These are phyloP conservation scores for Drosophila pullipes DNA, from an alignment of 2,888 invertebrate species.

Conservation along the genomic window DNA sequence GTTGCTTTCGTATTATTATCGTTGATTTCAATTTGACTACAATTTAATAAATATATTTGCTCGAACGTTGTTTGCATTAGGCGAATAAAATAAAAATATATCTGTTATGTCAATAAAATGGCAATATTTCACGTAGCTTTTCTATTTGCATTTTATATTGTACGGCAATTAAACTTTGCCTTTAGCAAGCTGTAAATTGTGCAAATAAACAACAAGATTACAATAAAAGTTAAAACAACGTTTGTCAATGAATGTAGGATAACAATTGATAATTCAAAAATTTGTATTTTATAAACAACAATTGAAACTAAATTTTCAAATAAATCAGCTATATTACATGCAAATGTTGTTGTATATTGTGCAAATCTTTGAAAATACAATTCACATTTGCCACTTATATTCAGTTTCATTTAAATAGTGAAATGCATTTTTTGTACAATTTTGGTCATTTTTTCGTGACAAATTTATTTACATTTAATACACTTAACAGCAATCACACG, in stretches of 20 bases:
- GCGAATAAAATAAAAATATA: not conserved
- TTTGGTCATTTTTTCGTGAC: not conserved
- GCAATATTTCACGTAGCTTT: slow-evolving; percentile 8
- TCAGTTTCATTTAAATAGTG: not conserved
- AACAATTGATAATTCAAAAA: not conserved
- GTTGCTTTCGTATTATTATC: slow-evolving; percentile 5
- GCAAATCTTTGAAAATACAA: not conserved
- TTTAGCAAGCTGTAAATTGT: not conserved
- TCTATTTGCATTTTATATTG: slow-evolving; percentile 9
- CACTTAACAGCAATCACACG: not conserved
- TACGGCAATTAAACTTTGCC: slow-evolving; percentile 14
- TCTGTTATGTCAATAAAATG: slow-evolving; percentile 14
- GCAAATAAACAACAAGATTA: not conserved
- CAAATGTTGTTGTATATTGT: not conserved
- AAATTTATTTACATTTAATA: not conserved
- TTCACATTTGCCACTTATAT: not conserved
- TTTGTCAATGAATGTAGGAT: not conserved
- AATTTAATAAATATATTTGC: not conserved
- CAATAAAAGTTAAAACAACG: not conserved
- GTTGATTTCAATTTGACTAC: slow-evolving; percentile 27
- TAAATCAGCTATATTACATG: not conserved
- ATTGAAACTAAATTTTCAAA: not conserved
- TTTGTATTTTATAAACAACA: not conserved
- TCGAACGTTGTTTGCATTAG: not conserved
- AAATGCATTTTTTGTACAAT: not conserved